Base-by-base conservation (phyloP, 2,113 vertebrate species). In the Microcebus murinus region DNA sequence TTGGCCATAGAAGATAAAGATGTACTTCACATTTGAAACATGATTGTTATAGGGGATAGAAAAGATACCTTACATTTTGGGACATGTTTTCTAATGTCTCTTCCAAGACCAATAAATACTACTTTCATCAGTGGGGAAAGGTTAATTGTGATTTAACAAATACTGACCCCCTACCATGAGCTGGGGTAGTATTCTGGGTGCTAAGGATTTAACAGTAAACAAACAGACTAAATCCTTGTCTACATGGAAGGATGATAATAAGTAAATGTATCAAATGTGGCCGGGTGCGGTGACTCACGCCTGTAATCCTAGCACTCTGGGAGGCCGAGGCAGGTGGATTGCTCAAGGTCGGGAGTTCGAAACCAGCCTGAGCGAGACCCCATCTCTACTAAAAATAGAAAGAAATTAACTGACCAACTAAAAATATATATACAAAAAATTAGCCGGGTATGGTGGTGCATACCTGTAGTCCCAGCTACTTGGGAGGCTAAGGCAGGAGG, bases 81-180 rank as follows among this genome's bases (percentile, higher is more conserved):
- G 63, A 86, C 48, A 68, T 93, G 93, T 74, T 74, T 63, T 84
- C n/a, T 87, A 93, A 29, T 45, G 34, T 81, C 34, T 89, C 3
- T 34, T 87, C 7, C 25, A 81, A 74, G 81, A 96, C 71, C 8
- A 55, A 1, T 87, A 88, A 55, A 2, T 87, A 85, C 34, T 95
- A 76, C 45, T 92, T 74, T 94, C 52, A 87, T 80, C 48, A 59
- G 31, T 92, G 31, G 36, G 36, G 95, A 87, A 70, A 89, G 39
- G 12, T 92, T 94, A 95, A 90, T 92, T 95, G n/a, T 91, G 34
- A 10, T 45, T 93, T 92, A 91, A 86, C 83, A 67, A 65, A 45
- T 88, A 83, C 48, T 74, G 88, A 55, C 3, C 84, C n/a, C 11
- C 39, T 77, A 5, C 34, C 18, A 27, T 73, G 9, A 59, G 39